A percentile compares a stretch with the other conserved stretches of the same genome.
Conservation (phyloP, 2,113 vertebrate genomes). For the Colaptes auratus region DNA sequence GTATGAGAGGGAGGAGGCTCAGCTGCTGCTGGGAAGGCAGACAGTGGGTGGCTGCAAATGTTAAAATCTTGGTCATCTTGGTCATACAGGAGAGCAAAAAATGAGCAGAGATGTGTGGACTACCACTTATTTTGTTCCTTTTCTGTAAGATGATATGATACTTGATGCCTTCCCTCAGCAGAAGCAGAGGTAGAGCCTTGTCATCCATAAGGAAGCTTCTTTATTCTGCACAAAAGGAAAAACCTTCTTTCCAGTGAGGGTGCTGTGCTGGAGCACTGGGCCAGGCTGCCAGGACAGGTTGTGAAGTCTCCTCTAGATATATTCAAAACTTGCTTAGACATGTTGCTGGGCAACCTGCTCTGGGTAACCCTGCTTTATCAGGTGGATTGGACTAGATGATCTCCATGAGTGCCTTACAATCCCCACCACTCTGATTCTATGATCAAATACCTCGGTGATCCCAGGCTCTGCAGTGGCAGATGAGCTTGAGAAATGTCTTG, state of each 20-base stretch:
- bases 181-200: neutral
- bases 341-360: neutral
- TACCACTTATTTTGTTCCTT: neutral
- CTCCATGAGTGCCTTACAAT: neutral
- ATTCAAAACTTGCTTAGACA: neutral
- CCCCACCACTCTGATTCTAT: neutral
- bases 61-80: neutral
- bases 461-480: neutral
- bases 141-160: neutral
- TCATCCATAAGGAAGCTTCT: neutral
- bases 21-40: rapidly evolving
- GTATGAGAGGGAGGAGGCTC: neutral
- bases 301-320: neutral
- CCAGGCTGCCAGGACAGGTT: neutral
- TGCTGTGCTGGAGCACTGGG: neutral
- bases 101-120: neutral
- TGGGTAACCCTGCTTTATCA: neutral
- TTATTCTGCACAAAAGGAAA: no score
- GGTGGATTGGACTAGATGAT: neutral
- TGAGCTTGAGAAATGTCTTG: neutral
- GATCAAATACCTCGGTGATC: neutral
- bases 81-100: neutral
- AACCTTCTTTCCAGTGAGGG: neutral
- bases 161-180: neutral
- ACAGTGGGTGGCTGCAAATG: rapidly evolving